These are phyloP conservation scores for Pogoniulus pusillus DNA, from an alignment of 2,797 vertebrate species.

Conservation along the genomic window DNA sequence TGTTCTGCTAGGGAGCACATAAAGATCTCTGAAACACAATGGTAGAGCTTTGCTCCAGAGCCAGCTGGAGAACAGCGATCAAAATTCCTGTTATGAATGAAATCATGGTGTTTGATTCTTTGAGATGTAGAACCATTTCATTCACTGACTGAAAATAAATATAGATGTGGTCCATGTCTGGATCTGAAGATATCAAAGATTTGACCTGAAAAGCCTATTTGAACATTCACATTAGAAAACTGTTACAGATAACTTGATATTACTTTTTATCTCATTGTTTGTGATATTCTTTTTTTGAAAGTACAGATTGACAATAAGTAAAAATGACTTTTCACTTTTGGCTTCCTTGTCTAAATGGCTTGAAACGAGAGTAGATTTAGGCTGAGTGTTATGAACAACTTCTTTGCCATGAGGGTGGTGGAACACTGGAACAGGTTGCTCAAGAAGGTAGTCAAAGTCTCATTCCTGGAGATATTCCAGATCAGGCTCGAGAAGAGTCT, in stretches of 20 bases:
- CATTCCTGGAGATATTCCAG: too few species aligned
- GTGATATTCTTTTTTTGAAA: not conserved
- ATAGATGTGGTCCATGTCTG: rapidly evolving
- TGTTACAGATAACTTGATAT: not conserved
- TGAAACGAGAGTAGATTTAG: too few species aligned
- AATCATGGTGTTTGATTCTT: not conserved
- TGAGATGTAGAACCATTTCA: not conserved
- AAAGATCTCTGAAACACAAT: not conserved
- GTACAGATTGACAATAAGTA: not conserved
- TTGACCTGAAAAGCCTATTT: not conserved
- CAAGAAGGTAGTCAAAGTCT: too few species aligned
- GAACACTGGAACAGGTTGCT: too few species aligned
- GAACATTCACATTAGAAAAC: not conserved
- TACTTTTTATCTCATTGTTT: not conserved
- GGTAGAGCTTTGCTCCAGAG: not conserved
- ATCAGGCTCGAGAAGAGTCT: too few species aligned
- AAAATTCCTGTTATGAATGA: not conserved
- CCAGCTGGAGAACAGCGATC: not conserved
- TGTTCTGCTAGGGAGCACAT: not conserved
- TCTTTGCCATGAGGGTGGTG: too few species aligned
- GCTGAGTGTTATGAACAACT: too few species aligned
- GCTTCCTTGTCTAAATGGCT: not conserved
- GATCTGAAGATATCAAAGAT: not conserved
- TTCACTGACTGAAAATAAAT: not conserved
- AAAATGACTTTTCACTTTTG: not conserved